A percentile compares a stretch with the other conserved stretches of the same genome.
phyloP scores from a whole-genome alignment of 2,797 vertebrate genomes.

The Ptychobarbus kaznakovi region DNA sequence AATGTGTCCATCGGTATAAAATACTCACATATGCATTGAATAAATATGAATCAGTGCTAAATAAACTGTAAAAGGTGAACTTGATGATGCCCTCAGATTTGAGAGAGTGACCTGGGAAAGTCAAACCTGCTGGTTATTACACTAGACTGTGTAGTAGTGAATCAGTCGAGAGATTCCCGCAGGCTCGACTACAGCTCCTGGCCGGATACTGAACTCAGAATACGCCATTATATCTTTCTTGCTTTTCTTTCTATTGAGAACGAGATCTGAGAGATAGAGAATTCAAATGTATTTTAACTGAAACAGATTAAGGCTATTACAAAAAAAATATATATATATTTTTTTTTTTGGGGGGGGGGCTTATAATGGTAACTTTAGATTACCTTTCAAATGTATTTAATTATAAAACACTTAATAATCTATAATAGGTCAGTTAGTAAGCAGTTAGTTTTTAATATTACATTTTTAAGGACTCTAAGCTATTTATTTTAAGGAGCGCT shows the following conservation, averaged over 20 bases:
- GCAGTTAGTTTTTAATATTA: too few species aligned
- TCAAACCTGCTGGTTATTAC: not conserved
- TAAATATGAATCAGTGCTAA: not conserved
- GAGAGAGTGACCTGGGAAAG: not conserved
- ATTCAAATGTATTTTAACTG: not conserved
- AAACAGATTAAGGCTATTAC: not conserved
- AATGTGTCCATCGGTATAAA: not conserved
- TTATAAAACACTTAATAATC: too few species aligned
- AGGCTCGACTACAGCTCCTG: not conserved
- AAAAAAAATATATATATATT: too few species aligned
- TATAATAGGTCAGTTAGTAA: too few species aligned
- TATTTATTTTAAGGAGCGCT: too few species aligned
- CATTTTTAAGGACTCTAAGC: too few species aligned
- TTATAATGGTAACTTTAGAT: too few species aligned
- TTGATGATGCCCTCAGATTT: not conserved
- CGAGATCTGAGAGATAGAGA: not conserved
- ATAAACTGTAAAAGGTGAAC: not conserved
- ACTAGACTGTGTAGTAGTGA: not conserved
- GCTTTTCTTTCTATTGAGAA: not conserved
- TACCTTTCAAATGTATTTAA: too few species aligned
- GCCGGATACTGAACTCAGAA: not conserved
- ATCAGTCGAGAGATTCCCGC: not conserved
- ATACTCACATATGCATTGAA: not conserved
- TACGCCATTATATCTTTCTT: not conserved
- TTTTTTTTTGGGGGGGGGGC: too few species aligned